Percentiles rank a stretch among this genome's conserved stretches.
phyloP scores from a whole-genome alignment of 1,140 invertebrate genomes.

The Trachymyrmex cornetzi region DNA sequence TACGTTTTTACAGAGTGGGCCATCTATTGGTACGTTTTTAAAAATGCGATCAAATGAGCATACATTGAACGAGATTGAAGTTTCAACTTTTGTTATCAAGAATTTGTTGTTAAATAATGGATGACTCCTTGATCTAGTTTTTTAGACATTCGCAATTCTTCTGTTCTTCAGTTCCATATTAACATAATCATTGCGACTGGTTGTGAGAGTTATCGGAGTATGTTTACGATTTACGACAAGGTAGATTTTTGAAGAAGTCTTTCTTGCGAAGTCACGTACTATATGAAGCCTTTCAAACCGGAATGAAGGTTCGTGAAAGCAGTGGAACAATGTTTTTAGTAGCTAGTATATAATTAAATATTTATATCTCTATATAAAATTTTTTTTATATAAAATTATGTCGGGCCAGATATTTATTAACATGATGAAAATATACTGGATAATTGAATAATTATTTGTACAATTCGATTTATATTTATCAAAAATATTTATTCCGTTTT shows the following conservation, averaged over 20 bases:
- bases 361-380: not conserved
- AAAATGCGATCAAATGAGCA: too few relatives aligned
- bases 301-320: constrained; percentile 17
- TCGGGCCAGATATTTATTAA: constrained; percentile 1
- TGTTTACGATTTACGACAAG: not conserved
- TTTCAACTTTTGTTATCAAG: constrained; percentile 18
- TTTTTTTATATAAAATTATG: not conserved
- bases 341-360: not conserved
- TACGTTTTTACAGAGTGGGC: too few relatives aligned
- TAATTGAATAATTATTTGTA: not conserved
- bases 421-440: not conserved
- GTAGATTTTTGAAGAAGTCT: not conserved
- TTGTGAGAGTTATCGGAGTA: not conserved
- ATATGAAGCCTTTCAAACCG: not conserved
- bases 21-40: too few relatives aligned
- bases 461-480: not conserved
- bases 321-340: not conserved
- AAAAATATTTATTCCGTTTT: not conserved
- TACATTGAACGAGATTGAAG: not conserved
- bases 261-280: not conserved
- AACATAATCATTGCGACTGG: not conserved
- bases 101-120: not conserved
- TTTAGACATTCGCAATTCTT: not conserved
- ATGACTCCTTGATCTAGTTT: constrained; percentile 13
- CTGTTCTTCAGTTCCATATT: not conserved